Conservation (phyloP, 2,797 vertebrate species). For the Petrocephalus schoutedeni region DNA sequence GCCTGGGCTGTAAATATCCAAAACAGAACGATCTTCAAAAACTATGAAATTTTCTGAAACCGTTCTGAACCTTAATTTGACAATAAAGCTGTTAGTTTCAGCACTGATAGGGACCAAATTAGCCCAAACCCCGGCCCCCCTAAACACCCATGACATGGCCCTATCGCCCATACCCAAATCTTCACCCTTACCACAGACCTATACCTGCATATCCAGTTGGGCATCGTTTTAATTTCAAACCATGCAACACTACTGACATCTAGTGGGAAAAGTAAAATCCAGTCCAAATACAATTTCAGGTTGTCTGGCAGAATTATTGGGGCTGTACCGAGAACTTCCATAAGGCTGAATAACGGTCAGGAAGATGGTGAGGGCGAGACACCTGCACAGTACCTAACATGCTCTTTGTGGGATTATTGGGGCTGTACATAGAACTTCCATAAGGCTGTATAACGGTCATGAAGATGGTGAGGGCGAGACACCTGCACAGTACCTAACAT, state of each 20-base stretch:
- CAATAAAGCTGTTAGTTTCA: background rate
- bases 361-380: no score
- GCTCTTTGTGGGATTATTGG: slow-evolving; percentile 64
- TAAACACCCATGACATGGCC: background rate
- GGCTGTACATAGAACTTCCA: background rate
- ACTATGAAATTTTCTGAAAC: background rate
- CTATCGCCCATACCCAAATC: background rate
- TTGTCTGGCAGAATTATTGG: background rate
- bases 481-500: slow-evolving; percentile 52
- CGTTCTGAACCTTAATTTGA: background rate
- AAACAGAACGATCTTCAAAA: background rate
- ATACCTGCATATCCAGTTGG: background rate
- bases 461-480: background rate
- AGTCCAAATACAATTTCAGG: background rate
- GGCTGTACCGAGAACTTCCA: background rate
- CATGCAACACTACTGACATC: slow-evolving; percentile 1
- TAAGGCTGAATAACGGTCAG: no score
- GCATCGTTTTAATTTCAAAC: background rate
- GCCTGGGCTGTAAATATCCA: background rate
- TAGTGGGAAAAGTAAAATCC: background rate
- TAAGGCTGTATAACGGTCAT: background rate
- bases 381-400: slow-evolving; percentile 63
- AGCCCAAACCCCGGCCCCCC: background rate
- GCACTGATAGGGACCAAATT: background rate
- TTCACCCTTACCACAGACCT: background rate